Percentiles rank a stretch among this genome's conserved stretches.
phyloP scores from a whole-genome alignment of 2,113 vertebrate genomes.

The Tragelaphus buxtoni region DNA sequence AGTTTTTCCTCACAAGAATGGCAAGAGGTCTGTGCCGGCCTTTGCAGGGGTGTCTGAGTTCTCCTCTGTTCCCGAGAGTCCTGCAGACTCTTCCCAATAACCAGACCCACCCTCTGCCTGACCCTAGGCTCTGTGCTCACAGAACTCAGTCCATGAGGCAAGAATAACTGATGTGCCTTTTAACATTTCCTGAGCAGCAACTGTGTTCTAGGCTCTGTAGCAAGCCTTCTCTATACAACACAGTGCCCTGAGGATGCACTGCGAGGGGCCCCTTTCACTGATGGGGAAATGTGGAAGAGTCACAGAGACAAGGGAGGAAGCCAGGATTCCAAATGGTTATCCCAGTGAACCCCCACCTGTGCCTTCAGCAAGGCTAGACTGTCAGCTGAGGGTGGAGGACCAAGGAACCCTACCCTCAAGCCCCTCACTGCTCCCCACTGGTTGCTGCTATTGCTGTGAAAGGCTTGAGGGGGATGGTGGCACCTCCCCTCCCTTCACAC shows the following conservation, averaged over 20 bases:
- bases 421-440: not conserved
- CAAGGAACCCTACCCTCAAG: not conserved
- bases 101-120: not conserved
- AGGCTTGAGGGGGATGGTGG: not conserved
- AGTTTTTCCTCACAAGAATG: not conserved
- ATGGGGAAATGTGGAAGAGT: not conserved
- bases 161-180: not conserved
- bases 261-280: not conserved
- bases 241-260: not conserved
- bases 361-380: too few species aligned
- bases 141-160: not conserved
- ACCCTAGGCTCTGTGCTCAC: not conserved
- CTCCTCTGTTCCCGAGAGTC: not conserved
- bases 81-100: not conserved
- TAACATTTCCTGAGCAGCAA: not conserved
- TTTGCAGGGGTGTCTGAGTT: not conserved
- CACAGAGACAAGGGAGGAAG: not conserved
- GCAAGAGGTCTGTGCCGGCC: not conserved
- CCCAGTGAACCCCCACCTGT: not conserved
- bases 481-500: not conserved
- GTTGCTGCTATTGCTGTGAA: not conserved
- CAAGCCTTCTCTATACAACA: not conserved
- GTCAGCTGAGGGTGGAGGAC: not conserved
- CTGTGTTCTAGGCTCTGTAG: not conserved
- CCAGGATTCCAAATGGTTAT: not conserved